Percentiles rank a stretch among this genome's conserved stretches.
Evolutionary conservation across 2,888 invertebrate species (phyloP).

Genomic region (Ceraclea dissimilis): DNA sequence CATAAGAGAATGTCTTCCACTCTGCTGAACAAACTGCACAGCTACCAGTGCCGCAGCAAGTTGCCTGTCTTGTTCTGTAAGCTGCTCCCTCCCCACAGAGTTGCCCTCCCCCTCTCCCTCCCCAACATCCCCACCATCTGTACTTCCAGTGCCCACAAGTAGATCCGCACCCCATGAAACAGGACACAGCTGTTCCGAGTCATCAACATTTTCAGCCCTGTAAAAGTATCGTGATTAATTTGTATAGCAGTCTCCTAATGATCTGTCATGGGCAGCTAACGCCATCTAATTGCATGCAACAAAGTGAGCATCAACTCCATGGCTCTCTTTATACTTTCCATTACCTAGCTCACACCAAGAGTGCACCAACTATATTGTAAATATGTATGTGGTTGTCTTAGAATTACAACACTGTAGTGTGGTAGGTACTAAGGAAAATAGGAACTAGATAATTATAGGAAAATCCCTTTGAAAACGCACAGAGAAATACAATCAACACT

Average conservation of each 20-base stretch:
- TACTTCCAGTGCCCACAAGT: conserved; percentile 36
- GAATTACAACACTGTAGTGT: too few species aligned
- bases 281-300: too few species aligned
- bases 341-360: too few species aligned
- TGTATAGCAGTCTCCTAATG: background rate
- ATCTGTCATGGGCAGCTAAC: background rate
- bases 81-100: conserved; percentile 28
- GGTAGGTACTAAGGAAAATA: too few species aligned
- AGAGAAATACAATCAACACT: too few species aligned
- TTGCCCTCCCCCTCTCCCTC: conserved; percentile 25
- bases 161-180: conserved; percentile 36
- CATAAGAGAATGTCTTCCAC: conserved; percentile 47
- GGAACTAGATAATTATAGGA: too few species aligned
- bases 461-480: too few species aligned
- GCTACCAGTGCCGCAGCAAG: conserved; percentile 55
- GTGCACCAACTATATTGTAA: too few species aligned
- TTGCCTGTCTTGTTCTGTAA: conserved; percentile 53
- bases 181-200: conserved; percentile 27
- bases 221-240: background rate
- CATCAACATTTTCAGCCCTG: conserved; percentile 36
- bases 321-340: too few species aligned
- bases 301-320: too few species aligned
- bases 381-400: too few species aligned
- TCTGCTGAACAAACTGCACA: conserved; percentile 53
- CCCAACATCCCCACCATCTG: conserved; percentile 30